phyloP scores from a whole-genome alignment of 1,140 invertebrate species.

The Odontomachus brunneus region DNA sequence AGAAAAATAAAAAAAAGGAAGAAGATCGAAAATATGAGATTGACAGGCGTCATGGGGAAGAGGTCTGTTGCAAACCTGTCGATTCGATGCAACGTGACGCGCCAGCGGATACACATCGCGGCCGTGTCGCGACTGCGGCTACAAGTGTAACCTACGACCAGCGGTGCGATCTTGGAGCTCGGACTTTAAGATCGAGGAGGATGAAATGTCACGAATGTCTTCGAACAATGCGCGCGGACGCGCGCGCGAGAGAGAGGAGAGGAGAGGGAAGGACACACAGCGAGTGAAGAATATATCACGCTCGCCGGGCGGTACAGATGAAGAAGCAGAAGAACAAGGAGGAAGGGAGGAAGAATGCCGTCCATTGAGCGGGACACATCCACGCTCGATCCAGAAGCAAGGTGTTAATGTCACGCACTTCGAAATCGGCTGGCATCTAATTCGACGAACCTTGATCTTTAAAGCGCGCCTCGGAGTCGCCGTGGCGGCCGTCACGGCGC shows the following conservation, averaged over 20 bases:
- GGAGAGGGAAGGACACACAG: conserved; percentile 58
- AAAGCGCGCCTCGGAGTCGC: conserved; percentile 14
- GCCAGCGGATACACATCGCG: too few relatives aligned
- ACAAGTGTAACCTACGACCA: conserved; percentile 60
- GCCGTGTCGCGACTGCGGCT: neutral
- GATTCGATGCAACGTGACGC: too few relatives aligned
- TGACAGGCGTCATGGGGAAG: neutral
- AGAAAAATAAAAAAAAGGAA: too few relatives aligned
- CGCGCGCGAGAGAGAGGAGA: neutral
- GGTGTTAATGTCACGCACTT: conserved; percentile 74
- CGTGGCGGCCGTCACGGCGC: neutral
- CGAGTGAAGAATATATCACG: conserved; percentile 44
- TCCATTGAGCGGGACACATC: conserved; percentile 56
- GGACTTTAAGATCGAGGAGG: conserved; percentile 71
- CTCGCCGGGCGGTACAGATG: neutral
- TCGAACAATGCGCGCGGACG: conserved; percentile 55
- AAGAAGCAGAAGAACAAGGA: neutral
- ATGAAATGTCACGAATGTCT: conserved; percentile 75
- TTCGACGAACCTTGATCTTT: conserved; percentile 76
- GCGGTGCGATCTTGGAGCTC: conserved; percentile 65
- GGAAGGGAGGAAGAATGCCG: conserved; percentile 50
- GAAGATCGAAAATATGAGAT: too few relatives aligned
- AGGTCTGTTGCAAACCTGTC: too few relatives aligned
- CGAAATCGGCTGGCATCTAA: conserved; percentile 70
- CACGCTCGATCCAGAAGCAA: conserved; percentile 68